Percentiles rank a stretch among this genome's conserved stretches.
phyloP scores from a whole-genome alignment of 2,888 invertebrate genomes.

The Heliconius hortense region DNA sequence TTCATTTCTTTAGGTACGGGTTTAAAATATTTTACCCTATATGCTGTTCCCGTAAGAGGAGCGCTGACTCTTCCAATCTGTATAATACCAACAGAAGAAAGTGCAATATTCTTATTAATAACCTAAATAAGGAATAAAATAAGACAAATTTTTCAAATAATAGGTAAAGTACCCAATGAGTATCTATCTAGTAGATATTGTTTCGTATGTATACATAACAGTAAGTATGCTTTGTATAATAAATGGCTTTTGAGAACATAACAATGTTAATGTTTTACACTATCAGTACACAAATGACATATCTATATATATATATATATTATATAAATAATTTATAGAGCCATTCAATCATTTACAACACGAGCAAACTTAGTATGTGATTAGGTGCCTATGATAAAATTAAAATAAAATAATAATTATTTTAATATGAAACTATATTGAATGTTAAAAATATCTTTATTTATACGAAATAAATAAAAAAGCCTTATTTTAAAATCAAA shows the following conservation, averaged over 20 bases:
- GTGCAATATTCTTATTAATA: neutral
- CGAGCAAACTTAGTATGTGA: neutral
- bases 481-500: neutral
- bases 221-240: neutral
- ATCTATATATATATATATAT: too few relatives aligned
- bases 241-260: conserved; percentile 5
- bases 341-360: neutral
- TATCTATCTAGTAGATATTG: neutral
- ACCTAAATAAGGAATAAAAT: neutral
- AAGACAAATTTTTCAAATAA: neutral
- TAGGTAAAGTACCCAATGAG: neutral
- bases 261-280: neutral
- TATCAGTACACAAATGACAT: neutral
- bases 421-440: neutral
- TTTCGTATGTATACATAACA: neutral
- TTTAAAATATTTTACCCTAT: too few relatives aligned
- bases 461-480: neutral
- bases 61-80: too few relatives aligned
- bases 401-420: neutral
- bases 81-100: too few relatives aligned
- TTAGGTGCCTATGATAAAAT: neutral
- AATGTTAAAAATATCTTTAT: neutral
- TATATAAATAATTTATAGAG: neutral
- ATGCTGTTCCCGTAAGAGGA: too few relatives aligned
- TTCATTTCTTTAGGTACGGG: too few relatives aligned